Conservation (phyloP, 2,113 vertebrate genomes). For the Rhinogobius similis region DNA sequence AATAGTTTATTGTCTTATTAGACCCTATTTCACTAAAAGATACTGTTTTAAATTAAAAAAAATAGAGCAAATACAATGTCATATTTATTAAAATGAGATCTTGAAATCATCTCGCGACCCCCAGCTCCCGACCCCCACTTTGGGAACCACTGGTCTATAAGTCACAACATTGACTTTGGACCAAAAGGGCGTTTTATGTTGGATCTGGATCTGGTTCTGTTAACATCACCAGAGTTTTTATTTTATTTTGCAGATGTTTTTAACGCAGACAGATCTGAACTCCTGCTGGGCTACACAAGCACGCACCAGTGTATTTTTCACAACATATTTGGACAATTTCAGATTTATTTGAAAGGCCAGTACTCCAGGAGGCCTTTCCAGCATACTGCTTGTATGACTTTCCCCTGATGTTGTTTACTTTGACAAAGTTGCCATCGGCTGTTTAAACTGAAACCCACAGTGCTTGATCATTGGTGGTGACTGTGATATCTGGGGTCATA, state of each 20-base stretch:
- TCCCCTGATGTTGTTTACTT: conserved; percentile 1
- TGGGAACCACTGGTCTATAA: too few relatives aligned
- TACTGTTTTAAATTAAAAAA: too few relatives aligned
- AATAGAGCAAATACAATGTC: too few relatives aligned
- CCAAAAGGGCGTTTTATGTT: background rate
- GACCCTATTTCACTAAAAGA: too few relatives aligned
- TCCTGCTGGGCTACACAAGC: background rate
- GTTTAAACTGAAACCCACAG: background rate
- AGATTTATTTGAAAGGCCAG: conserved; percentile 1
- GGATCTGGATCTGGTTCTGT: too few relatives aligned
- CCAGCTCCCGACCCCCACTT: too few relatives aligned
- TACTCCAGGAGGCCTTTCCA: conserved; percentile 4
- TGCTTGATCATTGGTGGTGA: conserved; percentile 1
- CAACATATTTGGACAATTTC: conserved; percentile 2
- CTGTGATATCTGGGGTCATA: background rate
- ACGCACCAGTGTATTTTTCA: background rate
- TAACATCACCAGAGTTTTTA: background rate
- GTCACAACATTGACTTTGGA: background rate
- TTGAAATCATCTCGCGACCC: too few relatives aligned
- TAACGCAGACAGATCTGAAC: background rate
- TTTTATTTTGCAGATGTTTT: background rate
- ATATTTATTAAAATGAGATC: too few relatives aligned
- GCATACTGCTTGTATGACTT: conserved; percentile 2
- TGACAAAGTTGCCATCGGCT: conserved; percentile 1
- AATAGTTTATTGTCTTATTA: too few relatives aligned